Conservation (phyloP, 1,140 invertebrate species). For the Drosophila pseudoobscura region DNA sequence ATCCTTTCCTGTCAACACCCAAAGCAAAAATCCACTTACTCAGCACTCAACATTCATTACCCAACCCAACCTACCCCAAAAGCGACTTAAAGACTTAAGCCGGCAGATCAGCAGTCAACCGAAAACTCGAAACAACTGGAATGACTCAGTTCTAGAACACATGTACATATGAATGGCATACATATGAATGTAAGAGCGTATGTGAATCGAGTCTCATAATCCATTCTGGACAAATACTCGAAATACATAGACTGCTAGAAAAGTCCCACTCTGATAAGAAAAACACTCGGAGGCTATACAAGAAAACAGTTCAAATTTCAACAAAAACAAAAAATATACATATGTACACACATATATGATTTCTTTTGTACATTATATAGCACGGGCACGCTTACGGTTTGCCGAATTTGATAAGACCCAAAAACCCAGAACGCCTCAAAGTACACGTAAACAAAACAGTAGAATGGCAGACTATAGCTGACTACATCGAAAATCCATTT, state of each 20-base stretch:
- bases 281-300: not conserved
- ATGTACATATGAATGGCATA: not conserved
- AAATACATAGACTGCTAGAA: conserved; percentile 8
- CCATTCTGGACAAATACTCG: not conserved
- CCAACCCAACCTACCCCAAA: conserved; percentile 44
- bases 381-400: conserved; percentile 50
- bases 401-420: conserved; percentile 49
- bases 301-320: conserved; percentile 42
- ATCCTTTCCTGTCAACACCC: no score
- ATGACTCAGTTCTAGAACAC: conserved; percentile 9
- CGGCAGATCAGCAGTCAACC: no score
- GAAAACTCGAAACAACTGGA: conserved; percentile 12
- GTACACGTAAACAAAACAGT: not conserved
- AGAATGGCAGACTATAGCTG: not conserved
- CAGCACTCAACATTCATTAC: not conserved
- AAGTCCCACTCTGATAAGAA: conserved; percentile 36
- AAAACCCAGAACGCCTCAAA: not conserved
- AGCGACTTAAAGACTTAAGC: not conserved
- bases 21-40: no score
- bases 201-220: not conserved
- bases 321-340: conserved; percentile 19
- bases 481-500: not conserved
- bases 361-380: not conserved
- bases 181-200: no score
- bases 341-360: not conserved